A percentile compares a stretch with the other conserved stretches of the same genome.
These are phyloP conservation scores for Arizona elegans DNA, from an alignment of 2,113 vertebrate genomes.

Conservation along the genomic window DNA sequence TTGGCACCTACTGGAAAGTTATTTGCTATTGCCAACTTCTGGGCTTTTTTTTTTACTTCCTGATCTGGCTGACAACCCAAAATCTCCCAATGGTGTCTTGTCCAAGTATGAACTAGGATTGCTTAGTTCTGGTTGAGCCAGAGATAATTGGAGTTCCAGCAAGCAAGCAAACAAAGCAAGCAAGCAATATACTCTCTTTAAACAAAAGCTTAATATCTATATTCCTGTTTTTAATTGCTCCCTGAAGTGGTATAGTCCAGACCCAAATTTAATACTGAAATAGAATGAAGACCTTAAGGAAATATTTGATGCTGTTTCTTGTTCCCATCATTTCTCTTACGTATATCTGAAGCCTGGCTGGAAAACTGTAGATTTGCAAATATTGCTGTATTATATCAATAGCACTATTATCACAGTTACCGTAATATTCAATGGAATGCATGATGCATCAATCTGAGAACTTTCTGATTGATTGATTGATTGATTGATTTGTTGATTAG, in stretches of 20 bases:
- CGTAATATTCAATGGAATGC: not conserved
- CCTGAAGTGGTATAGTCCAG: not conserved
- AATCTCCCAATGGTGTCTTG: not conserved
- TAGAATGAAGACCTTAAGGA: not conserved
- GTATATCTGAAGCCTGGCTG: not conserved
- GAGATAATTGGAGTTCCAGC: not conserved
- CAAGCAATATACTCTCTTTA: not conserved
- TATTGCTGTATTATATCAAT: not conserved
- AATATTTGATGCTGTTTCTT: not conserved
- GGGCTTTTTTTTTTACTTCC: not conserved
- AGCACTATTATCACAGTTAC: not conserved
- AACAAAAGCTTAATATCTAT: not conserved
- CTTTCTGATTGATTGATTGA: not conserved
- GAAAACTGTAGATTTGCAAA: not conserved
- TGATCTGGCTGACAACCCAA: not conserved
- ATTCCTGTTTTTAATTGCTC: not conserved
- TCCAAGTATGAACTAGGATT: not conserved
- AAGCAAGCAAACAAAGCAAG: not conserved
- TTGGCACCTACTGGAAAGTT: not conserved
- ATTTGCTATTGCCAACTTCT: not conserved
- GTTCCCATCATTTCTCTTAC: not conserved
- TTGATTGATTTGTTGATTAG: too few relatives aligned
- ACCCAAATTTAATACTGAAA: not conserved
- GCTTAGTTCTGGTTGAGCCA: not conserved
- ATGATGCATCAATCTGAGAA: not conserved